Evolutionary conservation across 2,797 vertebrate genomes (phyloP).

Genomic region (Rhinoraja longicauda): DNA sequence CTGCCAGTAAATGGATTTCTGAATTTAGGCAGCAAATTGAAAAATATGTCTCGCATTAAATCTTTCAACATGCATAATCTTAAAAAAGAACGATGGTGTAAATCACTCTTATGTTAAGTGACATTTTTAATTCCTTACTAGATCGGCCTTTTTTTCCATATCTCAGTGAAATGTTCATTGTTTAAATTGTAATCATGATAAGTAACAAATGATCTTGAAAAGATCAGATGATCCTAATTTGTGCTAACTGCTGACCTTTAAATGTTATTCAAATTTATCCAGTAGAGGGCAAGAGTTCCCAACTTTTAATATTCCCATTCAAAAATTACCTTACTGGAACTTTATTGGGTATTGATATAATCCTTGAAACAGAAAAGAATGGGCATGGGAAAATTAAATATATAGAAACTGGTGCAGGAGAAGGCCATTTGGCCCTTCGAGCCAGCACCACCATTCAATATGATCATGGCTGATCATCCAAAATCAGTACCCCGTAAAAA

Average conservation of each 20-base stretch:
- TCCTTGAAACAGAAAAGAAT: neutral
- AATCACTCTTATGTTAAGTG: neutral
- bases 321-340: neutral
- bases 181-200: neutral
- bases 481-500: too few species aligned
- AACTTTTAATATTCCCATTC: neutral
- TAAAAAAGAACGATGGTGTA: neutral
- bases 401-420: too few species aligned
- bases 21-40: neutral
- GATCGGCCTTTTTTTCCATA: neutral
- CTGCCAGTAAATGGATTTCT: neutral
- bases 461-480: too few species aligned
- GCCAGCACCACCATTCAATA: too few species aligned
- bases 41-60: neutral
- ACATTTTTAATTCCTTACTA: neutral
- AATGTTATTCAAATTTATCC: neutral
- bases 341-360: neutral
- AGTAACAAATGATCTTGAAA: neutral
- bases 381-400: neutral
- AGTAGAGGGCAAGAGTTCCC: constrained; percentile 33
- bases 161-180: neutral
- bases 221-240: neutral
- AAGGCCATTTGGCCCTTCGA: too few species aligned
- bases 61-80: neutral
- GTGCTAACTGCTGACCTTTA: too few species aligned